Base-by-base conservation (phyloP, 2,113 vertebrate species). In the Poeciliopsis prolifica region DNA sequence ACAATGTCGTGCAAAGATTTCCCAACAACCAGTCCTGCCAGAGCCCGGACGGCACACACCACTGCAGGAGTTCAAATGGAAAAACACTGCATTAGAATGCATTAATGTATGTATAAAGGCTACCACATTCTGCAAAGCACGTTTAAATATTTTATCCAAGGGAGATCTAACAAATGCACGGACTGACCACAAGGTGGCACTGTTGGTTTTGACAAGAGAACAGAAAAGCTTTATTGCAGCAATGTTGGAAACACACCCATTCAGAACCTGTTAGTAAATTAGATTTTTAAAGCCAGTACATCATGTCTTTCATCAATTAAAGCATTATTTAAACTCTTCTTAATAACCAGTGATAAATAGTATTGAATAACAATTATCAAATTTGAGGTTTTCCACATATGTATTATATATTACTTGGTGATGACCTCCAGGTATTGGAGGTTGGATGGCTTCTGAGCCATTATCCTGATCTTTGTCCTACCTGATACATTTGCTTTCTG, bases 1-100 rank as follows among this genome's bases (percentile, higher is more conserved):
- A 95, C 91, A 48, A 94, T 96, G 73, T 96, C 95, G 71, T 87
- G 71, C 35, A 93, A 76, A 61, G 88, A 81, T 90, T 93, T 95
- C 13, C 93, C 92, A 29, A 96, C 83, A 61, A 96, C 71, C 4
- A 93, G 90, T 44, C 40, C 68, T 3, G 93, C 91, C 19, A 95
- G 90, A 12, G 91, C 93, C 65, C 94, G 82, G 74, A 95, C 90
- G 48, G 94, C 94, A 81, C 91, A 89, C 58, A 94, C 81, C 80
- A 96, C 95, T 96, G 80, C 4, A 70, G 81, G 86, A 10, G 62
- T 28, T 72, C 14, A 68, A 12, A 17, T 15, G 0, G 13, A 7
- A 67, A 44, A 65, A 22, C 14, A 9, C 3, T 65, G 12, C 12
- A 40, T 26, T 40, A 65, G 4, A 35, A 19, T 24, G 31, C 30